These are phyloP conservation scores for Ormyrus rosae DNA, from an alignment of 2,888 invertebrate species.

Conservation along the genomic window DNA sequence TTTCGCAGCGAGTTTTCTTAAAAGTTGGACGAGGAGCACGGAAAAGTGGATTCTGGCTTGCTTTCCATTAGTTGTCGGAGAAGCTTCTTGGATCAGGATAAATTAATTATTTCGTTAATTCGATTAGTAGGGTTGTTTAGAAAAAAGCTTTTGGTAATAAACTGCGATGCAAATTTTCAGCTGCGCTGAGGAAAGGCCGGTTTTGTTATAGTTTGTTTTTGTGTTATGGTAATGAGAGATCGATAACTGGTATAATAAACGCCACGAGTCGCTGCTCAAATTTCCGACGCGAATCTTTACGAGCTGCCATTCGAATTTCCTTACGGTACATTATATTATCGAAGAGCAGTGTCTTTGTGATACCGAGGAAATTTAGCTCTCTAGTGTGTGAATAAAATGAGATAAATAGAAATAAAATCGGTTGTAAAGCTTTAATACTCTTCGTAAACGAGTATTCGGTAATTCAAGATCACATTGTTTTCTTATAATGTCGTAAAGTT, in stretches of 20 bases:
- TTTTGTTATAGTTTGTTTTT: slow-evolving; percentile 20
- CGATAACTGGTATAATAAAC: slow-evolving; percentile 23
- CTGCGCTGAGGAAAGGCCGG: slow-evolving; percentile 8
- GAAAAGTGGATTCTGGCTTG: neutral
- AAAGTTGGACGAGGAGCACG: no score
- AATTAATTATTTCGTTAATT: neutral
- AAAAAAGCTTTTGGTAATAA: neutral
- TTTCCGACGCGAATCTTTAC: slow-evolving; percentile 40
- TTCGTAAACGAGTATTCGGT: no score
- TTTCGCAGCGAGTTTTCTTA: no score
- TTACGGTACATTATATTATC: neutral
- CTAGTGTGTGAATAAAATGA: neutral
- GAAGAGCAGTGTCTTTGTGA: neutral
- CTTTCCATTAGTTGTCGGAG: neutral
- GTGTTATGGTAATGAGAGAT: neutral
- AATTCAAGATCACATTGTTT: neutral
- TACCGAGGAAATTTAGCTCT: neutral
- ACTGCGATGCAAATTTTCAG: neutral
- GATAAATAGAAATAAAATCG: neutral
- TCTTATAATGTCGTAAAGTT: neutral
- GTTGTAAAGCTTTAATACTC: neutral
- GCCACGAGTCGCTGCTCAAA: neutral
- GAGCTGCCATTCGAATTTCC: neutral
- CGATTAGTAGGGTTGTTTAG: neutral
- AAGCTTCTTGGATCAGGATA: no score